Conservation (phyloP, 2,888 invertebrate species). For the Atrina japonica region DNA sequence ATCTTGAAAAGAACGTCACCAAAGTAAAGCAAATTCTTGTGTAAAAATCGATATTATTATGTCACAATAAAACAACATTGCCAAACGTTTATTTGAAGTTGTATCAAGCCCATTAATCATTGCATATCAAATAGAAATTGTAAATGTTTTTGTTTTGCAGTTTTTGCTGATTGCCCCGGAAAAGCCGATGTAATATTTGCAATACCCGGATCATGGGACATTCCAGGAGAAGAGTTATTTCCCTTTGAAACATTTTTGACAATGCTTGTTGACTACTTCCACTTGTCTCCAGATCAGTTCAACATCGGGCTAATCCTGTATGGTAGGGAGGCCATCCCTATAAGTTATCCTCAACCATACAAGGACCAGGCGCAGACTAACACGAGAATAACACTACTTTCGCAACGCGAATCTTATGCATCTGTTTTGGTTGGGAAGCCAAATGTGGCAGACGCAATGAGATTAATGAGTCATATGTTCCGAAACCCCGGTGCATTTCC, state of each 20-base stretch:
- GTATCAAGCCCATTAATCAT: no score
- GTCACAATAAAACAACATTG: no score
- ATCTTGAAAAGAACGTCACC: no score
- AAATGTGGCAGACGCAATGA: slow-evolving; percentile 53
- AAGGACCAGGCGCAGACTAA: slow-evolving; percentile 55
- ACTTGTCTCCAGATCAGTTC: slow-evolving; percentile 45
- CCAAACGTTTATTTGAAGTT: no score
- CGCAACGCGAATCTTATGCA: slow-evolving; percentile 49
- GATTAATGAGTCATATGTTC: slow-evolving; percentile 61
- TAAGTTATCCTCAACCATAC: slow-evolving; percentile 54
- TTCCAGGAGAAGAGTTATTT: slow-evolving; percentile 62
- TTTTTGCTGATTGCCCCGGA: slow-evolving; percentile 55
- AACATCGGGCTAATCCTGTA: slow-evolving; percentile 60
- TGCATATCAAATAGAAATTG: no score
- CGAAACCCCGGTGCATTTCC: slow-evolving; percentile 54
- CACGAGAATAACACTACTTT: slow-evolving; percentile 58
- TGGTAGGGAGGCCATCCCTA: slow-evolving; percentile 49
- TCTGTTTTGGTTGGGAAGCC: slow-evolving; percentile 49
- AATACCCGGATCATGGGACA: slow-evolving; percentile 52
- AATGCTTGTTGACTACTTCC: slow-evolving; percentile 57
- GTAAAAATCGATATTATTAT: no score
- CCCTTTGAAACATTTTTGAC: slow-evolving; percentile 62
- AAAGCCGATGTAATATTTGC: slow-evolving; percentile 58
- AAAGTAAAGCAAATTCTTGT: no score
- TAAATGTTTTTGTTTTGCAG: slow-evolving; percentile 20